Evolutionary conservation across 2,797 vertebrate genomes (phyloP), one percentile per base, ranked within the genome.

Genomic region (Neomorphus geoffroyi): DNA sequence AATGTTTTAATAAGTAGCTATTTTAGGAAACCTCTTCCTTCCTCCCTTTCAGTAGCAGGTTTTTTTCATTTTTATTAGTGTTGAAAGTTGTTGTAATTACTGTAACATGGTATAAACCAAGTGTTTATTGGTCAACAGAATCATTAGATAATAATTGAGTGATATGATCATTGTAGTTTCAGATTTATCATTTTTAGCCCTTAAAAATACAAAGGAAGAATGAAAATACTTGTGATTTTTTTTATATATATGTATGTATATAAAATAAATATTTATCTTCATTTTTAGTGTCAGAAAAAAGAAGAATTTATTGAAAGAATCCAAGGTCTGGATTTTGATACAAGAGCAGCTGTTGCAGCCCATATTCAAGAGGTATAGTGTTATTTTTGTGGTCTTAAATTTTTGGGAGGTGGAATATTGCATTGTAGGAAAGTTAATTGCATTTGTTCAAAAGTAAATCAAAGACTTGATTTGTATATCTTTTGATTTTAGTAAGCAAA

Each of bases 231-330:
- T 70, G 35, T 69, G 13, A 45, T 67, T 57, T 90, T 86, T 33
- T 83, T n/a, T 86, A 33, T 83, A 21, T 64, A 3, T 21, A 5
- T 62, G 8, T 13, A 14, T 53, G 9, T 60, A 4, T 77, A 11
- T 73, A 39, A 92, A 94, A 73, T 9, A 66, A 23, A 13, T 93
- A 7, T n/a, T n/a, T n/a, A n/a, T 41, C 54, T 93, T 94, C 97
- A 72, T 75, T 98, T 97, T 92, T 97, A 99, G 99, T 99, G 99
- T 90, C 99, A 99, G 97, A 99, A 98, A 95, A 99, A 99, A 97
- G 99, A 99, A 97, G 99, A 99, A 91, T 99, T 99, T 96, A 99
- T 99, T 80, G 99, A 99, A 97, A 98, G 98, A 94, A 99, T 99
- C 97, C 99, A 99, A 97, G 98, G 98, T 87, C 98, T 99, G 98